Base-by-base conservation (phyloP, 2,888 invertebrate genomes). In the Synergus japonicus region DNA sequence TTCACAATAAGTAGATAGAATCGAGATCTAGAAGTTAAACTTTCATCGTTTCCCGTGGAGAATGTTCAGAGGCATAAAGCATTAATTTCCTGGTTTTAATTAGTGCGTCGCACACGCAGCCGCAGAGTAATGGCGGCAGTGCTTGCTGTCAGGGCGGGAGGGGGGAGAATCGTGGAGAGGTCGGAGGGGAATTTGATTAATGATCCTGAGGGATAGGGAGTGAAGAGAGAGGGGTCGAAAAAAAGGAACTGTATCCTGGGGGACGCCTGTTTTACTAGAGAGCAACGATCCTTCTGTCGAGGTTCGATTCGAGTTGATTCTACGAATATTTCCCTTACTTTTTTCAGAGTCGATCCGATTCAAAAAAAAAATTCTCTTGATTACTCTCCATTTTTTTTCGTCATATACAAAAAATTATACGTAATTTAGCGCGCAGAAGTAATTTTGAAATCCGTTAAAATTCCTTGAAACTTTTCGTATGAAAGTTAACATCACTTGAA, bases 71-170 rank as follows among this genome's bases (percentile, higher is more conserved):
- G 78, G 83, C 80, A 81, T 79, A 82, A 84, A 84, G 87, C 90
- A 91, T 91, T 91, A 91, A 92, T 92, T 92, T 92, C 91, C 92
- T 89, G 88, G 88, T 91, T 92, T 91, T 92, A 91, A 92, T 91
- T 91, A 91, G 90, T 89, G 89, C 89, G 88, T 86, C 87, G 88
- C 87, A 88, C 86, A 89, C 89, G 90, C 87, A 89, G 88, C 87
- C 87, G 88, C 85, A 86, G 86, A 85, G 88, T 89, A 89, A 91
- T 91, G 91, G 91, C 91, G 90, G 90, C 88, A 78, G 82, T 82
- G 84, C 84, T 87, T 83, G 82, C 85, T 84, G 84, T 82, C 63
- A 81, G 60, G 64, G 63, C 60, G 65, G 79, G 86, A 79, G 81
- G 58, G 83, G 78, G 79, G 73, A 80, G 78, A 80, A 84, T 5